A percentile compares a stretch with the other conserved stretches of the same genome.
Evolutionary conservation across 2,113 vertebrate genomes (phyloP).

Genomic region (Lampris incognitus): DNA sequence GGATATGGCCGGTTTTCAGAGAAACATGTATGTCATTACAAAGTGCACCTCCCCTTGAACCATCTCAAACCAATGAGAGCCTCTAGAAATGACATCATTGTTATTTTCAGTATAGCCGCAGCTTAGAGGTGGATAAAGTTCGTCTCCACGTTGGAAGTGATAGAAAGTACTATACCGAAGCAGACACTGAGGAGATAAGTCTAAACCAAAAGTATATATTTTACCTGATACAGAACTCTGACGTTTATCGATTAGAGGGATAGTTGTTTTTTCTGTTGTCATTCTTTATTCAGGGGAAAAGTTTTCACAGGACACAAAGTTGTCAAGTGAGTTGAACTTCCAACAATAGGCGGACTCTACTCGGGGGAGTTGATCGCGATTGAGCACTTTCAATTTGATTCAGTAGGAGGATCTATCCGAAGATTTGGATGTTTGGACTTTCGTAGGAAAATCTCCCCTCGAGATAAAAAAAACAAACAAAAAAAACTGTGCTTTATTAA

Average conservation of each 20-base stretch:
- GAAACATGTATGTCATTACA: constrained; percentile 84
- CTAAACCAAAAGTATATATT: constrained; percentile 1
- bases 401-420: constrained; percentile 9
- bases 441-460: constrained; percentile 12
- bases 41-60: constrained; percentile 61
- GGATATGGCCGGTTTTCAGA: constrained; percentile 76
- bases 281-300: constrained; percentile 50
- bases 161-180: constrained; percentile 85
- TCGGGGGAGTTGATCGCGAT: constrained; percentile 15
- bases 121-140: constrained; percentile 93
- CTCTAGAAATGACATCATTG: constrained; percentile 94
- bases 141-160: constrained; percentile 90
- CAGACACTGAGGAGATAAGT: constrained; percentile 14
- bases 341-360: constrained; percentile 68
- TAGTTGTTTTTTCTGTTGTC: constrained; percentile 31
- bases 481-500: constrained; percentile 80
- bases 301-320: constrained; percentile 77
- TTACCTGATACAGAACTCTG: constrained; percentile 8
- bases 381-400: constrained; percentile 36
- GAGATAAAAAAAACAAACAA: constrained; percentile 38
- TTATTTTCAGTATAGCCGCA: constrained; percentile 95
- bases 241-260: constrained; percentile 19
- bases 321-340: constrained; percentile 76
- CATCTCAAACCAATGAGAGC: constrained; percentile 84
- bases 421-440: constrained; percentile 19